Evolutionary conservation across 1,140 invertebrate genomes (phyloP), one percentile per base, ranked within the genome.

Genomic region (Drosophila kikkawai): DNA sequence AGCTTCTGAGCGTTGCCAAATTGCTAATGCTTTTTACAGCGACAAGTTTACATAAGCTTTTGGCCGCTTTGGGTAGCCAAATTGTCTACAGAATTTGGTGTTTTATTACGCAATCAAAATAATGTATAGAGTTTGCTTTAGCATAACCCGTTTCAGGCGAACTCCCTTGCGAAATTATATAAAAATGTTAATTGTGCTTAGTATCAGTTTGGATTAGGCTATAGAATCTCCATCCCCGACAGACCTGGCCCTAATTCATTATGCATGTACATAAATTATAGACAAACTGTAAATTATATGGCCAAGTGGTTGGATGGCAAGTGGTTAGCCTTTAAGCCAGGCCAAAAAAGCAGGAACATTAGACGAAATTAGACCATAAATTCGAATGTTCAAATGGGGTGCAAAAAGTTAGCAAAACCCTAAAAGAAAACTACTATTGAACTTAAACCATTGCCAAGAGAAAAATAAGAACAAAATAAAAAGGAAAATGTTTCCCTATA

Each of bases 181-280:
- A 80, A 80, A 88, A 84, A 88, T 87, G 80, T 63, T 80, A 87
- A 87, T 88, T 66, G 36, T 41, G 50, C 39, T 80, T 45, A 60
- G 69, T 80, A 73, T 84, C 75, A 75, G 29, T 45, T 69, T 53
- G 64, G 50, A 76, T 85, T 57, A 55, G 64, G 32, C 57, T 68
- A 50, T 47, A 69, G 82, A 74, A 78, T 79, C 51, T 47, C 39
- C 17, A 48, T 57, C 53, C 48, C 44, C 29, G 60, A 56, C 22
- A 65, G 34, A 60, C 51, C 45, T 17, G 48, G 32, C 42, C 42
- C 41, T 39, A 13, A 75, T 79, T 57, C 3, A 85, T 86, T 87
- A 86, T 79, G 55, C 83, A 86, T 86, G 83, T 81, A 39, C 82
- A 86, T 86, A 82, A 79, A 87, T 86, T 87, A 82, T 66, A 26